Conservation (phyloP, 2,113 vertebrate genomes). For the Eclectus roratus region DNA sequence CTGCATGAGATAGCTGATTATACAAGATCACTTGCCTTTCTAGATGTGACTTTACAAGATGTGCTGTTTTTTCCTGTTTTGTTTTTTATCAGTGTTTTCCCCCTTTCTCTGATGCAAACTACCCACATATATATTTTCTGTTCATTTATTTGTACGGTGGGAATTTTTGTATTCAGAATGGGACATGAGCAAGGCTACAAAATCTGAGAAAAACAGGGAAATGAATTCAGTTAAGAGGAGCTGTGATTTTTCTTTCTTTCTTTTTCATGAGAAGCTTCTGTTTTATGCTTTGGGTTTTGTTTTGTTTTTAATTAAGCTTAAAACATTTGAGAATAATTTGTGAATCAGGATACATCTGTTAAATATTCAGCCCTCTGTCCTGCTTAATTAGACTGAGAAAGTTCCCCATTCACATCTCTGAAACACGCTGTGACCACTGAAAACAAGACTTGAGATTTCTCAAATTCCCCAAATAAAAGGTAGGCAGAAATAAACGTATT, state of each 20-base stretch:
- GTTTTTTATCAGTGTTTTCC: neutral
- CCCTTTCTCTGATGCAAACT: neutral
- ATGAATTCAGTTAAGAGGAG: neutral
- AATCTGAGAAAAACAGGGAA: neutral
- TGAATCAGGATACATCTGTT: neutral
- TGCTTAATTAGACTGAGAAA: neutral
- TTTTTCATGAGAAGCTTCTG: neutral
- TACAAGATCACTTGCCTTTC: neutral
- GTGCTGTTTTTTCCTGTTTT: neutral
- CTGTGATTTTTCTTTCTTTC: neutral
- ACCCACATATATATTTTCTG: neutral
- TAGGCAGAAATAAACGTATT: neutral
- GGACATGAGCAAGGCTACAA: neutral
- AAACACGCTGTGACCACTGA: neutral
- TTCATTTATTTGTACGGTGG: neutral
- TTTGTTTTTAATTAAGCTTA: neutral
- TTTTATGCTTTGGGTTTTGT: neutral
- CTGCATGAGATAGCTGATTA: neutral
- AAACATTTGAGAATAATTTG: neutral
- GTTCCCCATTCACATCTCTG: neutral
- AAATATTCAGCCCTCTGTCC: neutral
- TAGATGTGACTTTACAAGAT: neutral
- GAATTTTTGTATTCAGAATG: neutral
- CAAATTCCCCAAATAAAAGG: neutral
- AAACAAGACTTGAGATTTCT: neutral